Evolutionary conservation across 2,888 invertebrate species (phyloP), one percentile per base, ranked within the genome.

Genomic region (Drosophila testacea): DNA sequence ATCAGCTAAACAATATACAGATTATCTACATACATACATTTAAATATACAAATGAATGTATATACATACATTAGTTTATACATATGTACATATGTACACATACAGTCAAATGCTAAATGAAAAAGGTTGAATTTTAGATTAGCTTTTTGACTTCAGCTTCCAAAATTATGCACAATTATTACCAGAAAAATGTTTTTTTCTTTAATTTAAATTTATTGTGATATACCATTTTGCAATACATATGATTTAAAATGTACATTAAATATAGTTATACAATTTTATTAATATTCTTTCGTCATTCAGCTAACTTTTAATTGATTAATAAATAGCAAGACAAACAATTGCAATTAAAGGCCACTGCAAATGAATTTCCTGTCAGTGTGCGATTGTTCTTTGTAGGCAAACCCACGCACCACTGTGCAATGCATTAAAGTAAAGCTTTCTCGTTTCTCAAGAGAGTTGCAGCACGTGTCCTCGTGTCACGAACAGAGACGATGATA

Each of bases 361-460:
- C 22, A 64, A 64, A 66, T 52, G 47, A 9, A 67, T 73, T 77
- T 79, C 62, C 59, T 66, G 61, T 22, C 56, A 62, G 27, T 52
- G 44, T 68, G 46, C 28, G 38, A n/a, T 38, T 59, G 36, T 34
- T 30, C 38, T 44, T 50, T 72, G 48, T 7, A 22, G 13, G 11
- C 42, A 28, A 60, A 27, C 69, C 70, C 60, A 71, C 68, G 64
- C 66, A 79, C 79, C 74, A 77, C 81, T 73, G 80, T 80, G 73
- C 77, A 51, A n/a, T 27, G 48, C 39, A 36, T 59, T 41, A 52
- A 52, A 6, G 30, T 30, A 7, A n/a, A n/a, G 30, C 7, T 66
- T 34, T 11, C 44, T 57, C 39, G 13, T 44, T 27, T 32, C 42
- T 55, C 16, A 1, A 3, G 13, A 11, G 27, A 10, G 22, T n/a